Percentiles rank a stretch among this genome's conserved stretches.
These are phyloP conservation scores for Drosophila niveifrons DNA, from an alignment of 2,888 invertebrate genomes.

Conservation along the genomic window DNA sequence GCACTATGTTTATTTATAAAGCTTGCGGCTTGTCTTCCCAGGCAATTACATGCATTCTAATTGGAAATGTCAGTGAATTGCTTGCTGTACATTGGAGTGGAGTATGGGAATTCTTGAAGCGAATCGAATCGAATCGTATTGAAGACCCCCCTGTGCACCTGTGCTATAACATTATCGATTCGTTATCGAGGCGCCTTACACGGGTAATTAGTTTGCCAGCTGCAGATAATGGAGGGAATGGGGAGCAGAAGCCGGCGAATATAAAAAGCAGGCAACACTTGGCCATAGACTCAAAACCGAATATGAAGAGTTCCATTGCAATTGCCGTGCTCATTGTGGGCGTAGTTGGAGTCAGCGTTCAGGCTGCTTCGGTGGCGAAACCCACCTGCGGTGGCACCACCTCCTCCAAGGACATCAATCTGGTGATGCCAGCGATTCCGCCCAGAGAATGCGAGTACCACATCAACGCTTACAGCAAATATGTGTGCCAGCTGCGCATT, in stretches of 20 bases:
- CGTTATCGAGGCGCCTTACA: constrained; percentile 53
- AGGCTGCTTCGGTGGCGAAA: constrained; percentile 63
- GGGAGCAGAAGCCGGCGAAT: constrained; percentile 27
- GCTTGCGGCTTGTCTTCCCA: constrained; percentile 11
- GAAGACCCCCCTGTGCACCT: constrained; percentile 11
- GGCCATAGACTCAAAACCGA: constrained; percentile 2
- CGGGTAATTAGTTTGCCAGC: constrained; percentile 40
- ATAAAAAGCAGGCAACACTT: constrained; percentile 48
- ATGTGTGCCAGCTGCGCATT: constrained; percentile 77
- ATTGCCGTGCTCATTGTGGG: constrained; percentile 32
- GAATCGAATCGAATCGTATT: not conserved
- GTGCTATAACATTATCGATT: constrained; percentile 40
- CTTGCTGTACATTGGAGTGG: not conserved
- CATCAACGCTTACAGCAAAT: constrained; percentile 65
- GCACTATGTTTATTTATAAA: constrained; percentile 32
- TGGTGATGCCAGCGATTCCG: constrained; percentile 64
- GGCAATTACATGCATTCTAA: constrained; percentile 26
- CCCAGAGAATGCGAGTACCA: constrained; percentile 71
- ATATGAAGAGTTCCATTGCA: constrained; percentile 52
- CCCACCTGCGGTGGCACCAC: constrained; percentile 73
- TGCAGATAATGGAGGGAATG: constrained; percentile 2
- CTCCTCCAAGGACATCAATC: constrained; percentile 69
- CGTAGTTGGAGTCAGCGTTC: constrained; percentile 21
- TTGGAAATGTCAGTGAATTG: constrained; percentile 32
- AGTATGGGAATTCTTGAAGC: not conserved